Evolutionary conservation across 1,140 invertebrate genomes (phyloP).

Genomic region (Metopolophium dirhodum): DNA sequence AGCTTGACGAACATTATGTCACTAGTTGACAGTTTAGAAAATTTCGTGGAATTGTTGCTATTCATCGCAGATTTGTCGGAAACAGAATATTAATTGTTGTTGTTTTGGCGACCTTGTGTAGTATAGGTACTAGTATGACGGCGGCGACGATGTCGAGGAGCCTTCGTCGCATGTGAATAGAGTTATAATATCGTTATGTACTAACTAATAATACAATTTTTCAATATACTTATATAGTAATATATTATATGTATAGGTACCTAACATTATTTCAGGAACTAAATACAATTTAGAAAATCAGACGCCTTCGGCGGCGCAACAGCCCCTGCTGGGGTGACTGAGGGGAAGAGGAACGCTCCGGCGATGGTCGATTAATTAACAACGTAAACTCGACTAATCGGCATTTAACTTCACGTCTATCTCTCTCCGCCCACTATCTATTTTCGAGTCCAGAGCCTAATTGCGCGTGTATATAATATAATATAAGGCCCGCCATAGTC

Average conservation of each 20-base stretch:
- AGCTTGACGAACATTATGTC: background rate
- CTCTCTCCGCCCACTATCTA: background rate
- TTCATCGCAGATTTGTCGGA: background rate
- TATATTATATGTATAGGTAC: background rate
- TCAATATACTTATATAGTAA: background rate
- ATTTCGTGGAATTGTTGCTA: background rate
- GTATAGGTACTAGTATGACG: background rate
- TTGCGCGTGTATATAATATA: conserved; percentile 23
- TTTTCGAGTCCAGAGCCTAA: background rate
- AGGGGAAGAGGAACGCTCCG: background rate
- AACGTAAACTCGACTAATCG: conserved; percentile 49
- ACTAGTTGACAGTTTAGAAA: background rate
- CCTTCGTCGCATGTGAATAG: background rate
- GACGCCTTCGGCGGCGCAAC: background rate
- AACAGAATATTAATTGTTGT: background rate
- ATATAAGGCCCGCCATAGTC: background rate
- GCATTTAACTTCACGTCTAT: conserved; percentile 20
- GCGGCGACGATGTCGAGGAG: background rate
- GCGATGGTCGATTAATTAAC: conserved; percentile 39
- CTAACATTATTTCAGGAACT: background rate
- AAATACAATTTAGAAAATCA: conserved; percentile 16
- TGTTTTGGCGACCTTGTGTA: background rate
- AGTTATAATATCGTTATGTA: background rate
- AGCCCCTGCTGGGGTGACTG: background rate
- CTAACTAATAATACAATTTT: background rate